These are phyloP conservation scores for Halyomorpha halys DNA, from an alignment of 1,140 invertebrate genomes.

Conservation along the genomic window DNA sequence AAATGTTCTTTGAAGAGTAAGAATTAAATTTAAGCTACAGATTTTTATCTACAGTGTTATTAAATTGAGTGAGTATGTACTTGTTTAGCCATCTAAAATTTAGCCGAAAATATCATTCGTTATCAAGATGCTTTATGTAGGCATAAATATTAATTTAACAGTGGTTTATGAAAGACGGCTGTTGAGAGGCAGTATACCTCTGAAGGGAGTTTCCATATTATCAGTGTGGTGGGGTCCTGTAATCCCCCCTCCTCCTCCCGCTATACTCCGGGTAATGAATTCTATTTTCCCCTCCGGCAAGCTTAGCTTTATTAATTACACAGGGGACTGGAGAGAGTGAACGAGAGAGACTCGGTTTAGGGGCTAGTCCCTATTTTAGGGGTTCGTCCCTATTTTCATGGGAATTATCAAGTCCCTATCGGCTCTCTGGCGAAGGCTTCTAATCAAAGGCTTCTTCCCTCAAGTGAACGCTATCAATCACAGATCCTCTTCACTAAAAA, in stretches of 20 bases:
- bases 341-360: constrained; percentile 6
- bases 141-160: no score
- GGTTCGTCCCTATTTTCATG: constrained; percentile 9
- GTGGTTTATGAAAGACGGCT: neutral
- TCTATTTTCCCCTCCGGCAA: constrained; percentile 28
- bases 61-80: no score
- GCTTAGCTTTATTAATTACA: constrained; percentile 29
- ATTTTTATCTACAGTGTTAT: no score
- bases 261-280: constrained; percentile 24
- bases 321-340: constrained; percentile 3
- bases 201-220: constrained; percentile 18
- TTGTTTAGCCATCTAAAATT: no score
- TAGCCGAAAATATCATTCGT: no score
- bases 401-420: constrained; percentile 1
- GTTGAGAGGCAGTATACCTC: neutral
- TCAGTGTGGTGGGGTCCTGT: neutral
- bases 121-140: no score
- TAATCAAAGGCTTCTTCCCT: no score
- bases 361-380: constrained; percentile 1
- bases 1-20: no score
- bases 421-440: no score
- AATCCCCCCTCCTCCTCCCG: constrained; percentile 13
- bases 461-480: no score
- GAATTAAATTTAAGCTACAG: no score
- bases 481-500: no score